phyloP scores from a whole-genome alignment of 2,113 vertebrate genomes.

The Vulpes lagopus region DNA sequence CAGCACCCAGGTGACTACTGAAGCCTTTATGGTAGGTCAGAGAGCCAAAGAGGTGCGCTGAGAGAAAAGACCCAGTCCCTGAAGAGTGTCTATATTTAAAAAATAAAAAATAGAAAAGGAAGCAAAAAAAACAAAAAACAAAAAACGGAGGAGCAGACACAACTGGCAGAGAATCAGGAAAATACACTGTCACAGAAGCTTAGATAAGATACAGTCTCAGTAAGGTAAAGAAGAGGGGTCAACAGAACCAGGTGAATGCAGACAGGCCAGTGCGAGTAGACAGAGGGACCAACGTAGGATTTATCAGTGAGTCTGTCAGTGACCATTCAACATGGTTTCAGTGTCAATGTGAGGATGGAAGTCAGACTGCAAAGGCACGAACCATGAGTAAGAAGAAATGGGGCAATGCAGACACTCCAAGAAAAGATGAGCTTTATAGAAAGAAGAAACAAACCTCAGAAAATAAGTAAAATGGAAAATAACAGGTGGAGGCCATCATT shows the following conservation, averaged over 20 bases:
- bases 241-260: not conserved
- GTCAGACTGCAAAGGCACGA: not conserved
- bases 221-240: not conserved
- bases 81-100: conserved; percentile 1
- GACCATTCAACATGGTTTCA: not conserved
- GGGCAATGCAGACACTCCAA: not conserved
- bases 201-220: not conserved
- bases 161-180: not conserved
- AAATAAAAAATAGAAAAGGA: not conserved
- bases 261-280: not conserved
- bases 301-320: not conserved
- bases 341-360: not conserved
- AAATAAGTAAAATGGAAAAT: not conserved
- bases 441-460: not conserved
- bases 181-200: not conserved
- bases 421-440: not conserved
- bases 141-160: not conserved
- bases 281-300: not conserved
- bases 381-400: not conserved
- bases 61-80: not conserved
- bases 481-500: not conserved
- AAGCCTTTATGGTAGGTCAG: not conserved
- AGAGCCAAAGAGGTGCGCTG: not conserved
- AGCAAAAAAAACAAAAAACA: not conserved
- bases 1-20: not conserved